These are phyloP conservation scores for Clamator glandarius DNA, from an alignment of 2,797 vertebrate genomes.

Conservation along the genomic window DNA sequence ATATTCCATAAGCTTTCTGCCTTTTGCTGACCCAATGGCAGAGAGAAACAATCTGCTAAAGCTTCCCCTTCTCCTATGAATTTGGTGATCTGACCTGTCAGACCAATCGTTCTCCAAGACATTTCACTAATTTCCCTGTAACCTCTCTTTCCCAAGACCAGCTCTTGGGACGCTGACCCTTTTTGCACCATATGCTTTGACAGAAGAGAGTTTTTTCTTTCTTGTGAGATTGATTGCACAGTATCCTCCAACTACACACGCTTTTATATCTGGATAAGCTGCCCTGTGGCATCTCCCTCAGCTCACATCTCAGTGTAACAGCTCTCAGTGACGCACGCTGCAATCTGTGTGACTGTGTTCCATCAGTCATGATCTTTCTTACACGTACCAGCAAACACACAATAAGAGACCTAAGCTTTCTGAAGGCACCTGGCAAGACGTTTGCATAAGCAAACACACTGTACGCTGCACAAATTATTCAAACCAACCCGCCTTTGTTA, in stretches of 20 bases:
- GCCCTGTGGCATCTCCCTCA: not conserved
- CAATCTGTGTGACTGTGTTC: fast-evolving
- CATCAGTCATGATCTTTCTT: fast-evolving
- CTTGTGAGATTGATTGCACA: not conserved
- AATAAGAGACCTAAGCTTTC: fast-evolving
- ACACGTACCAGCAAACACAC: fast-evolving
- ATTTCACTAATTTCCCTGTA: fast-evolving
- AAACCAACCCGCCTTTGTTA: not conserved
- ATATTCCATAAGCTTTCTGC: not conserved
- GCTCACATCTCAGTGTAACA: not conserved
- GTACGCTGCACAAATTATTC: not conserved
- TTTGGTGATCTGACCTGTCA: not conserved
- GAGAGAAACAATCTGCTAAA: not conserved
- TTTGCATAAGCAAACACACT: not conserved
- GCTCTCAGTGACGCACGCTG: fast-evolving
- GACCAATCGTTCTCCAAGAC: not conserved
- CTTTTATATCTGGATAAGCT: not conserved
- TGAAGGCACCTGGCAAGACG: not conserved
- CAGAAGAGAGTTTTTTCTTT: too few relatives aligned
- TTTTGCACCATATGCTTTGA: fast-evolving
- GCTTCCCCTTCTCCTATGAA: not conserved
- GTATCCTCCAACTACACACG: not conserved
- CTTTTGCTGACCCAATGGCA: not conserved
- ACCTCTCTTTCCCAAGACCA: not conserved
- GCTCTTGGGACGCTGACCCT: not conserved